These are phyloP conservation scores for Illadopsis cleaveri DNA, from an alignment of 2,113 vertebrate species.

Conservation along the genomic window DNA sequence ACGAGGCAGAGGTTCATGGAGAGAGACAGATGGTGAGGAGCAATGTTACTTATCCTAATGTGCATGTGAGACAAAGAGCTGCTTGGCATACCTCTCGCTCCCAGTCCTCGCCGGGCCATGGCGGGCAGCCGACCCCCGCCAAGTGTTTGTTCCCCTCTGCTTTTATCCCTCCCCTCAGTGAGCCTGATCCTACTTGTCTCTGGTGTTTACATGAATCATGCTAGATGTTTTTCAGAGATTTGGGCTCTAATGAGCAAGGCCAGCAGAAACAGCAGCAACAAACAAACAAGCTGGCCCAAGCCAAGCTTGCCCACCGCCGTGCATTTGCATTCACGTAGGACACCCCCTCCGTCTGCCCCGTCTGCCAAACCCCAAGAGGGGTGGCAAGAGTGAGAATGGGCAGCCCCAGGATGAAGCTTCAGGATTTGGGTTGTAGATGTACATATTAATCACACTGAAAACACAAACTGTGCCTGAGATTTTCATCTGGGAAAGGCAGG, in stretches of 20 bases:
- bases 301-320: not conserved
- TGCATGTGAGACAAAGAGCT: slow-evolving; percentile 66
- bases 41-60: slow-evolving; percentile 65
- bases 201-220: not conserved
- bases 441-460: not conserved
- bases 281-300: not conserved
- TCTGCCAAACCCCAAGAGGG: not conserved
- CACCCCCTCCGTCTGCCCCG: not conserved
- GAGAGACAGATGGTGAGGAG: slow-evolving; percentile 66
- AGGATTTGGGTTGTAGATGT: not conserved
- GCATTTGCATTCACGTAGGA: not conserved
- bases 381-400: not conserved
- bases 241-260: not conserved
- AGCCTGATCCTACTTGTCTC: not conserved
- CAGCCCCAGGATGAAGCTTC: not conserved
- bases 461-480: not conserved
- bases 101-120: not conserved
- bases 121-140: not conserved
- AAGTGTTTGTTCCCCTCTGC: slow-evolving; percentile 18
- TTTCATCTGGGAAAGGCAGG: not conserved
- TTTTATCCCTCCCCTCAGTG: not conserved
- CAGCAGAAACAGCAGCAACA: slow-evolving; percentile 15
- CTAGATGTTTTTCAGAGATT: slow-evolving; percentile 16
- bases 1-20: slow-evolving; percentile 52
- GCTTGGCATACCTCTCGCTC: slow-evolving; percentile 49